Evolutionary conservation across 2,797 vertebrate species (phyloP), one percentile per base, ranked within the genome.

Genomic region (Labeo calbasu): DNA sequence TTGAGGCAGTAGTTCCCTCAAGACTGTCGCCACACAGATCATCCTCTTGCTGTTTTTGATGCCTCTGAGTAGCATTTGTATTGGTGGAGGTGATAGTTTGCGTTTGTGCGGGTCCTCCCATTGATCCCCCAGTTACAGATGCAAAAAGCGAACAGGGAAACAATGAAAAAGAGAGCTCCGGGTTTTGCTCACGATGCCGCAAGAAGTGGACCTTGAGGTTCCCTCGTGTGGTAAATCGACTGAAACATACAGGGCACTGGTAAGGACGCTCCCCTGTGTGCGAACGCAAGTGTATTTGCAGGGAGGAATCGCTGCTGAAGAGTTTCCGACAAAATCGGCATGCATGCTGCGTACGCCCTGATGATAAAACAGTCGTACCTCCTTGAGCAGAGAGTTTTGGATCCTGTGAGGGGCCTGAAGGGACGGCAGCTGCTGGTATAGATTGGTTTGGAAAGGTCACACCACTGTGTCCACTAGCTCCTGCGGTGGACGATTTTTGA

Each of bases 141-240:
- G 94, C 96, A 66, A 97, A 95, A 87, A 97, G 93, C 83, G 97
- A 96, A 0, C 96, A 96, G 0, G 97, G 96, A 87, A 97, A 95
- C 66, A 97, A 95, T 70, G 97, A 97, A 91, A 98, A 96, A 19
- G 97, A 97, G 72, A 97, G 95, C 28, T 98, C 96, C 0, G 97
- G 96, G 85, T 97, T 97, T 89, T 97, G 97, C 87, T 97, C 97
- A 19, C 96, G 95, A 85, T 98, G 97, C 4, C 96, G 94, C 71
- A 98, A 94, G 85, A 97, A 97, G 88, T 98, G 97, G 25, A 98
- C 97, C 89, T 98, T 98, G 23, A 98, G 95, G 91, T 98, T 98
- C 50, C 97, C 97, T 0, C 97, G 90, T 7, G 97, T 98, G 84
- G 97, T 97, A 89, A 98, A 98, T 40, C 97, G 96, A 87, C 97